Conservation (phyloP, 23 tunicate species). For the Aplidium turbinatum region DNA sequence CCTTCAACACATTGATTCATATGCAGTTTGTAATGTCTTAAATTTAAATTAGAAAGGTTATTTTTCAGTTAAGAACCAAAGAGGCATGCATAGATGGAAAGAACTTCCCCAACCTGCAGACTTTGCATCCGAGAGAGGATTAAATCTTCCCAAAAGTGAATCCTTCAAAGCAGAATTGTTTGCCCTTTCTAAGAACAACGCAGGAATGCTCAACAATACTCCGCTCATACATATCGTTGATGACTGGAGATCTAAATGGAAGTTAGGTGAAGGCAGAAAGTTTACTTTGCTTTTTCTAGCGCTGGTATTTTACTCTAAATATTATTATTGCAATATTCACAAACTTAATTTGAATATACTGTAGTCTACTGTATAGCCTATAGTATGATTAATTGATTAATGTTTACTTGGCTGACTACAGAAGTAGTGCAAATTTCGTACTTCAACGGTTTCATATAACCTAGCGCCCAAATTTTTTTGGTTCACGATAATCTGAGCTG, state of each 20-base stretch:
- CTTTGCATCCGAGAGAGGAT: constrained; percentile 77
- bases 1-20: neutral
- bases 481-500: no score
- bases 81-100: constrained; percentile 76
- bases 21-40: neutral
- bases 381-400: no score
- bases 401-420: no score
- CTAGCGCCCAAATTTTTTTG: no score
- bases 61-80: constrained; percentile 11
- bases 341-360: no score
- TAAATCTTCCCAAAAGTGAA: constrained; percentile 72
- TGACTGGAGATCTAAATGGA: constrained; percentile 90
- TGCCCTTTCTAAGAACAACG: constrained; percentile 6
- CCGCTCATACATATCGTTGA: constrained; percentile 75
- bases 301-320: no score
- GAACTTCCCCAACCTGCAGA: constrained; percentile 84
- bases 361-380: no score
- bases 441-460: no score
- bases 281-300: constrained; percentile 4
- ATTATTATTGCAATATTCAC: no score
- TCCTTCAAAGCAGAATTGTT: constrained; percentile 29
- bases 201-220: constrained; percentile 47
- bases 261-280: constrained; percentile 39
- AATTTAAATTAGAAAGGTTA: no score
- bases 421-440: no score